phyloP scores from a whole-genome alignment of 2,113 vertebrate species.

The Choloepus hoffmanni region DNA sequence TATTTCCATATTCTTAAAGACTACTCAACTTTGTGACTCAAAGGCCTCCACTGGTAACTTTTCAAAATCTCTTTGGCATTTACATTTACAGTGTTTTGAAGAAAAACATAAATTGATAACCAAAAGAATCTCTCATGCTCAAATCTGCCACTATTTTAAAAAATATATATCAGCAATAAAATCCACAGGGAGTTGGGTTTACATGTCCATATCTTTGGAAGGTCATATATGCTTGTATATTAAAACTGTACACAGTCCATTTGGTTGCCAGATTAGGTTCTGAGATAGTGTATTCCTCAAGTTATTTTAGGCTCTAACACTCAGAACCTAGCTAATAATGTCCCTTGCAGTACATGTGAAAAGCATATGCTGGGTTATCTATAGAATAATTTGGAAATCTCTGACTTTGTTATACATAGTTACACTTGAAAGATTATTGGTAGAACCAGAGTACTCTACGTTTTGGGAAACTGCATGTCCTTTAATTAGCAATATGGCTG shows the following conservation, averaged over 20 bases:
- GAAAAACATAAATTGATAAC: constrained; percentile 41
- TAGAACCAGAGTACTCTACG: background rate
- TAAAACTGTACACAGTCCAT: background rate
- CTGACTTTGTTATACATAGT: background rate
- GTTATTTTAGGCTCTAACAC: background rate
- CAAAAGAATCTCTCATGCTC: background rate
- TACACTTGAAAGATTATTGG: background rate
- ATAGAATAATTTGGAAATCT: background rate
- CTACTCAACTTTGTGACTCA: background rate
- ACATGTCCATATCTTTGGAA: background rate
- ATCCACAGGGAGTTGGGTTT: background rate
- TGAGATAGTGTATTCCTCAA: background rate
- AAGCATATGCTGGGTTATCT: background rate
- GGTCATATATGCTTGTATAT: background rate
- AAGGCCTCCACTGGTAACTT: background rate
- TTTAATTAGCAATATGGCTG: background rate
- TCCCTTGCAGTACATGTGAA: background rate
- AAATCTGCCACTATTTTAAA: background rate
- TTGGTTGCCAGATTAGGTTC: background rate
- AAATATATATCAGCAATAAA: background rate
- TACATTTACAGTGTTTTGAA: constrained; percentile 54
- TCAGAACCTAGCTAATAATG: background rate
- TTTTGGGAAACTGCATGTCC: background rate
- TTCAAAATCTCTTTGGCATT: constrained; percentile 1
- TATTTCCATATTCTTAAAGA: constrained; percentile 4